These are phyloP conservation scores for Pelecanoides urinatrix DNA, from an alignment of 2,113 vertebrate species.

Conservation along the genomic window DNA sequence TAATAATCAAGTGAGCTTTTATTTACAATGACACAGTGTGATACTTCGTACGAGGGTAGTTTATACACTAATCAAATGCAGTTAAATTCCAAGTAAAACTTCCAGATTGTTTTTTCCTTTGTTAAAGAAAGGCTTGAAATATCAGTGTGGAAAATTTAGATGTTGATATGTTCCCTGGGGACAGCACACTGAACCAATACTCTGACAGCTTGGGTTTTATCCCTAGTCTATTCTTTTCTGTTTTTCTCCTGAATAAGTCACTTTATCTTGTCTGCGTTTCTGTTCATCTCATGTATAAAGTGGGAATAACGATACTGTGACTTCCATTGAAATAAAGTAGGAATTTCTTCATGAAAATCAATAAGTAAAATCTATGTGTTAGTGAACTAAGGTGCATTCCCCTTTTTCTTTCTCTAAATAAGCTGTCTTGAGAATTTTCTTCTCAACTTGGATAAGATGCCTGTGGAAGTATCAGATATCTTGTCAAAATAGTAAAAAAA, in stretches of 20 bases:
- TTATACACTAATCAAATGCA: neutral
- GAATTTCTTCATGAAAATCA: neutral
- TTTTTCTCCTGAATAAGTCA: neutral
- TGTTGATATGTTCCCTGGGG: neutral
- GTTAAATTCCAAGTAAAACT: neutral
- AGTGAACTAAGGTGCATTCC: neutral
- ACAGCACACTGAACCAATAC: neutral
- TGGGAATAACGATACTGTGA: neutral
- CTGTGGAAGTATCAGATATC: neutral
- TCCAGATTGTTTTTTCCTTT: neutral
- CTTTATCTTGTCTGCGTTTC: neutral
- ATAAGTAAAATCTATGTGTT: neutral
- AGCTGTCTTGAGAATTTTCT: neutral
- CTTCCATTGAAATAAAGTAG: neutral
- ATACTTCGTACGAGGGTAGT: neutral
- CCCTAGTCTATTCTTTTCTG: neutral
- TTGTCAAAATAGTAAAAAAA: neutral
- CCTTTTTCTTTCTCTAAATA: neutral
- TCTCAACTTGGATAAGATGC: neutral
- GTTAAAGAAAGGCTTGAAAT: neutral
- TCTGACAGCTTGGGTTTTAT: neutral
- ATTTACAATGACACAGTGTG: neutral
- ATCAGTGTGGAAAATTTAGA: neutral
- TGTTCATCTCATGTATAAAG: neutral
- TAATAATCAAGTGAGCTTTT: neutral